phyloP scores from a whole-genome alignment of 2,113 vertebrate genomes.

The Lophius piscatorius region DNA sequence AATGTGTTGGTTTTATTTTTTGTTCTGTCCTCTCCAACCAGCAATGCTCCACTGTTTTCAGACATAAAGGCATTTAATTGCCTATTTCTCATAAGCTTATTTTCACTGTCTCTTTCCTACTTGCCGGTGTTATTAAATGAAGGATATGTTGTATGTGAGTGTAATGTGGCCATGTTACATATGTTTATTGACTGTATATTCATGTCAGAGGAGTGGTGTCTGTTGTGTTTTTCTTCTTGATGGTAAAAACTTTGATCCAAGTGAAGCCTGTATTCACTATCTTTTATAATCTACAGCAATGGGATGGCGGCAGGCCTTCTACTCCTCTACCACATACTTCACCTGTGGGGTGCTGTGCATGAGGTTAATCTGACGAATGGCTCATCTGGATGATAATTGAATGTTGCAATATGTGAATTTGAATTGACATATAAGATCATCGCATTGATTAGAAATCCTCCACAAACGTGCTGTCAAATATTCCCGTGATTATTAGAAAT shows the following conservation, averaged over 20 bases:
- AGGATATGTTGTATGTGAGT: conserved; percentile 19
- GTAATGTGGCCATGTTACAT: background rate
- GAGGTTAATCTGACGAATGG: conserved; percentile 10
- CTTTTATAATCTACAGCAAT: conserved; percentile 1
- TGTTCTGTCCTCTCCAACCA: background rate
- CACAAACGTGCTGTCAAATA: conserved; percentile 1
- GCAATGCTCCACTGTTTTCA: background rate
- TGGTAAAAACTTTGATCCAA: background rate
- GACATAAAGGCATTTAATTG: background rate
- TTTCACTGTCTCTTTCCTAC: too few species aligned
- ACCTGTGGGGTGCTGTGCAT: background rate
- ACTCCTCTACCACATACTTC: background rate
- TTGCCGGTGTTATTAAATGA: conserved; percentile 16
- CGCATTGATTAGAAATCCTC: conserved; percentile 23
- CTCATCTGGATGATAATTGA: conserved; percentile 36
- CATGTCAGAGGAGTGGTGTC: background rate
- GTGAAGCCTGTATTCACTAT: background rate
- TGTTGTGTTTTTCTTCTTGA: background rate
- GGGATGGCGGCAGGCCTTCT: background rate
- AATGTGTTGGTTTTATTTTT: conserved; percentile 14
- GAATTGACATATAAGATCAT: background rate
- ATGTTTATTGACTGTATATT: conserved; percentile 4
- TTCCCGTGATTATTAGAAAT: background rate
- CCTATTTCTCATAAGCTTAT: conserved; percentile 17
- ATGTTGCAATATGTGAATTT: conserved; percentile 29